Conservation (phyloP, 2,888 invertebrate species). For the Lumbricus terrestris region DNA sequence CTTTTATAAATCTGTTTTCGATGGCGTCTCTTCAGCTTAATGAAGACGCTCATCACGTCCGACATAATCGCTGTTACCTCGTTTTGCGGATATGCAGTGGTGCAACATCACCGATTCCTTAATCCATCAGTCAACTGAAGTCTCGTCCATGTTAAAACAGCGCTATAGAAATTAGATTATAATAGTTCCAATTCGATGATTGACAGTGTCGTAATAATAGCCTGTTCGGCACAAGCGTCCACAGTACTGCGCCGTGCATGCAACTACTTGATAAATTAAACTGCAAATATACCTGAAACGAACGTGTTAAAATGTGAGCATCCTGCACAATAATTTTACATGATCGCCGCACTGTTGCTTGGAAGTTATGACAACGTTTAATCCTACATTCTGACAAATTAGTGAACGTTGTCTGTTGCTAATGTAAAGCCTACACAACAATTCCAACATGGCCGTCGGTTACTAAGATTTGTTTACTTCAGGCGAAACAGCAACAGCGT, state of each 20-base stretch:
- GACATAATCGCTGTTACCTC: too few species aligned
- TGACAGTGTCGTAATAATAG: background rate
- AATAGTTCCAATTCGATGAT: background rate
- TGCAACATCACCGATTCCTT: background rate
- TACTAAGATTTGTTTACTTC: background rate
- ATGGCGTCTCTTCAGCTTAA: too few species aligned
- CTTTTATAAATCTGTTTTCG: too few species aligned
- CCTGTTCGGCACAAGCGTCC: background rate
- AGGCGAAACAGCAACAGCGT: background rate
- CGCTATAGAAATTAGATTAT: background rate
- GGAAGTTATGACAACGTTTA: background rate
- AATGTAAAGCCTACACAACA: constrained; percentile 5
- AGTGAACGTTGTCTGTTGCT: constrained; percentile 4
- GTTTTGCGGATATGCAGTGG: background rate
- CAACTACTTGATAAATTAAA: background rate
- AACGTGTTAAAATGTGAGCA: background rate
- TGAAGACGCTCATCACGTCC: too few species aligned
- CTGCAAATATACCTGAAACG: constrained; percentile 3
- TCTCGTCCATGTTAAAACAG: background rate
- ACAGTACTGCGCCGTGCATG: background rate
- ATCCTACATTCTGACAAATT: constrained; percentile 9
- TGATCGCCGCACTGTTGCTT: background rate
- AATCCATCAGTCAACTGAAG: background rate
- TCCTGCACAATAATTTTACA: background rate
- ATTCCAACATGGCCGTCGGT: constrained; percentile 3